Evolutionary conservation across 2,797 vertebrate species (phyloP).

Genomic region (Chelmon rostratus): DNA sequence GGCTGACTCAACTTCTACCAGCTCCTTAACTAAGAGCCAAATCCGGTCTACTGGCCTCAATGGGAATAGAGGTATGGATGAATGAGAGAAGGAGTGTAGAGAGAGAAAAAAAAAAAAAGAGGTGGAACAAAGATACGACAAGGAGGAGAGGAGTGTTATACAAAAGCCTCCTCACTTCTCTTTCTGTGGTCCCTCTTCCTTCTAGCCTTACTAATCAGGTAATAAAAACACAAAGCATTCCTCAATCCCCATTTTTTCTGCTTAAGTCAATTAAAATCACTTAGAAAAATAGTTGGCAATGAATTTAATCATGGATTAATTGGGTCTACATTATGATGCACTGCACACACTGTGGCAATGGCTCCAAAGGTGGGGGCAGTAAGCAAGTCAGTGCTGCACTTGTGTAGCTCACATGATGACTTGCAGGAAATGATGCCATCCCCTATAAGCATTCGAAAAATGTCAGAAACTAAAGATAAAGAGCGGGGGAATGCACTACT

Average conservation of each 20-base stretch:
- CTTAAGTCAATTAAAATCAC: too few relatives aligned
- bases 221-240: constrained; percentile 3
- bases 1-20: constrained; percentile 25
- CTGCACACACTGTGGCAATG: too few relatives aligned
- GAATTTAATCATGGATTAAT: too few relatives aligned
- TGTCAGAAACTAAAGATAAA: too few relatives aligned
- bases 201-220: neutral
- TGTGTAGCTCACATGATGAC: too few relatives aligned
- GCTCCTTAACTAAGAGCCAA: neutral
- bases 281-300: too few relatives aligned
- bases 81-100: neutral
- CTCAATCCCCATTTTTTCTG: neutral
- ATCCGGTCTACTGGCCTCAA: constrained; percentile 21
- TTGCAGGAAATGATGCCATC: too few relatives aligned
- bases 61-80: constrained; percentile 27
- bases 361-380: too few relatives aligned
- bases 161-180: neutral
- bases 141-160: neutral
- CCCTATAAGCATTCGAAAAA: too few relatives aligned
- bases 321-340: too few relatives aligned
- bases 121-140: constrained; percentile 34
- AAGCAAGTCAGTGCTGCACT: too few relatives aligned
- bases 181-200: neutral
- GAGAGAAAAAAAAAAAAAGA: neutral
- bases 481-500: too few relatives aligned